These are phyloP conservation scores for Hippopotamyrus pictus DNA, from an alignment of 2,797 vertebrate genomes.

Conservation along the genomic window DNA sequence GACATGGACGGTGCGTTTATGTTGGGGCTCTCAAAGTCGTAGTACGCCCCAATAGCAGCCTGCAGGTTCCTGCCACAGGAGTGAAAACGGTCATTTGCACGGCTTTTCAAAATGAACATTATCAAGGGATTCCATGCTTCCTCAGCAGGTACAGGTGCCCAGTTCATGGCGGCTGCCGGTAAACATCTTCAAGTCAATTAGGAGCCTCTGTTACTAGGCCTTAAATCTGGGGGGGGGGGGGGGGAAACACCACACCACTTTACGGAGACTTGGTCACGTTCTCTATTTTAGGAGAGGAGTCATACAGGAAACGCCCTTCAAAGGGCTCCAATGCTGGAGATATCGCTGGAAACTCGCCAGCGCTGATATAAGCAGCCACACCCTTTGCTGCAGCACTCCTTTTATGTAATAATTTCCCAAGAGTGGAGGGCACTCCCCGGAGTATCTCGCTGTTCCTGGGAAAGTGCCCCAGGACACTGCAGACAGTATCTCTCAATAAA, in stretches of 20 bases:
- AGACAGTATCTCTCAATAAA: neutral
- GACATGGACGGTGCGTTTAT: conserved; percentile 96
- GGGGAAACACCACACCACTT: neutral
- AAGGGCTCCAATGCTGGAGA: neutral
- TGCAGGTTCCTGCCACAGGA: conserved; percentile 82
- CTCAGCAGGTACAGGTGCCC: neutral
- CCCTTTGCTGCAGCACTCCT: neutral
- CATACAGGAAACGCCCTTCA: neutral
- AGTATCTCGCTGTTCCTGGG: neutral
- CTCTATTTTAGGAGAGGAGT: neutral
- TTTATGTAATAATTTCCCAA: neutral
- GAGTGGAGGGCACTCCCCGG: neutral
- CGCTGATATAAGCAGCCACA: conserved; percentile 4
- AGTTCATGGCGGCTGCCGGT: neutral
- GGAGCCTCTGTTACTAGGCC: neutral
- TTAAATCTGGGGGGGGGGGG: neutral
- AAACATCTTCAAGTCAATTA: neutral
- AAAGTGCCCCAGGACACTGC: neutral
- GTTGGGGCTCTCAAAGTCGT: conserved; percentile 97
- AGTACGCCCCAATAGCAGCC: conserved; percentile 97
- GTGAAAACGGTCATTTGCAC: neutral
- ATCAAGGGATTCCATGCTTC: neutral
- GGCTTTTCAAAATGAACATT: neutral
- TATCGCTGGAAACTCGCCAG: neutral
- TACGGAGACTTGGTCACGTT: neutral